Percentiles rank a stretch among this genome's conserved stretches.
phyloP scores from a whole-genome alignment of 2,888 invertebrate genomes.

The Seira ritae region DNA sequence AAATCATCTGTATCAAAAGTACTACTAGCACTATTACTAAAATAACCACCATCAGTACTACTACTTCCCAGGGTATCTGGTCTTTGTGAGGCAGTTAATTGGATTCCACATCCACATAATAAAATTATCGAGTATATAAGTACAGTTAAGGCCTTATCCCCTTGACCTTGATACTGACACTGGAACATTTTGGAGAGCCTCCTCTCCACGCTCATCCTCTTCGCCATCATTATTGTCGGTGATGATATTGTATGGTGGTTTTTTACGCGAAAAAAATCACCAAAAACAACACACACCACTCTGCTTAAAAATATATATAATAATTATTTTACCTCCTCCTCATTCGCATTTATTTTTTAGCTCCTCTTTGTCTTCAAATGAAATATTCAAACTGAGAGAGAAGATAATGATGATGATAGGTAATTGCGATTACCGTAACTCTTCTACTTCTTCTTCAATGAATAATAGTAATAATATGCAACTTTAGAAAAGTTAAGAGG shows the following conservation, averaged over 20 bases:
- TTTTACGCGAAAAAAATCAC: too few species aligned
- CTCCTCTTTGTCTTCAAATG: not conserved
- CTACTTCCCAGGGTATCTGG: not conserved
- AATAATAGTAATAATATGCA: too few species aligned
- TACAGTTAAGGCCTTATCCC: conserved; percentile 25
- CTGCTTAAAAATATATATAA: too few species aligned
- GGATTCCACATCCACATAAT: conserved; percentile 26
- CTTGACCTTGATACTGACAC: conserved; percentile 15
- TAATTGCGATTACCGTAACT: conserved; percentile 25
- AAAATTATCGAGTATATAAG: conserved; percentile 3
- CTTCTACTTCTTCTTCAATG: too few species aligned
- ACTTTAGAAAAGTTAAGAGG: too few species aligned
- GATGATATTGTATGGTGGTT: too few species aligned
- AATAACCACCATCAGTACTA: conserved; percentile 29
- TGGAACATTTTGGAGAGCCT: conserved; percentile 23
- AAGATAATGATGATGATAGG: not conserved
- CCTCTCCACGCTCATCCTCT: too few species aligned
- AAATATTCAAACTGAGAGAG: not conserved
- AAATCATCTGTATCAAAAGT: not conserved
- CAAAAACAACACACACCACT: too few species aligned
- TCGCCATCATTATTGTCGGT: not conserved
- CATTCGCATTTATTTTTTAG: not conserved
- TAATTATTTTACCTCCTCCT: not conserved
- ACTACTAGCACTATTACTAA: conserved; percentile 29
- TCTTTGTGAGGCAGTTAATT: not conserved